A percentile compares a stretch with the other conserved stretches of the same genome.
These are phyloP conservation scores for Cryptosula pallasiana DNA, from an alignment of 2,888 invertebrate species.

Conservation along the genomic window DNA sequence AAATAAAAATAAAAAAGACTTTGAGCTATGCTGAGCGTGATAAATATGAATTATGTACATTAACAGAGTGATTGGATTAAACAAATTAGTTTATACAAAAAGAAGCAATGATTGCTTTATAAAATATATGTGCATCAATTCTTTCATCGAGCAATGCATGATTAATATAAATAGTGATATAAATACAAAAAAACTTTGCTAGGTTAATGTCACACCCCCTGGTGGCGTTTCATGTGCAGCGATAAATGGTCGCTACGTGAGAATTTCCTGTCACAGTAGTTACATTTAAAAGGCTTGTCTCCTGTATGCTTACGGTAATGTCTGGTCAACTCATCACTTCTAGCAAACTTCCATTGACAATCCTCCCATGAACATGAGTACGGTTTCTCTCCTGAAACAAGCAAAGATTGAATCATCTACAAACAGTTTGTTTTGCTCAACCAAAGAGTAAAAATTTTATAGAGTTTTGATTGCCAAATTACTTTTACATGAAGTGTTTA, in stretches of 20 bases:
- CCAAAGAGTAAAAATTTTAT: no score
- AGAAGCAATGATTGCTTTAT: background rate
- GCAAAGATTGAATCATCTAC: no score
- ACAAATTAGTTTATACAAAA: no score
- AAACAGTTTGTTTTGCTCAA: no score
- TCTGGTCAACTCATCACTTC: slow-evolving; percentile 61
- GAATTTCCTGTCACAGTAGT: slow-evolving; percentile 62
- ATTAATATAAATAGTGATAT: no score
- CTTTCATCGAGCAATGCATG: no score
- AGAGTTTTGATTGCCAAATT: no score
- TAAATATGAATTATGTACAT: background rate
- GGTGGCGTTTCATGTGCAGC: slow-evolving; percentile 63
- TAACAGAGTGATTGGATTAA: no score
- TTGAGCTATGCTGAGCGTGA: background rate
- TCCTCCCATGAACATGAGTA: slow-evolving; percentile 62
- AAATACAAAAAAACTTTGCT: background rate
- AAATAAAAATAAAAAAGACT: no score
- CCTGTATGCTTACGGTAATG: slow-evolving; percentile 60
- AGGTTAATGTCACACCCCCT: background rate
- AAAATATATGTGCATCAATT: no score
- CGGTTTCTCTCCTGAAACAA: slow-evolving; percentile 58
- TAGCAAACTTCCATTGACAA: slow-evolving; percentile 60
- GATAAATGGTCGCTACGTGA: slow-evolving; percentile 64
- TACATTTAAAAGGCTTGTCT: slow-evolving; percentile 63
- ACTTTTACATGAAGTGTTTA: no score